Base-by-base conservation (phyloP, 64 coral and sea anemone genomes). In the Acropora tenuis region DNA sequence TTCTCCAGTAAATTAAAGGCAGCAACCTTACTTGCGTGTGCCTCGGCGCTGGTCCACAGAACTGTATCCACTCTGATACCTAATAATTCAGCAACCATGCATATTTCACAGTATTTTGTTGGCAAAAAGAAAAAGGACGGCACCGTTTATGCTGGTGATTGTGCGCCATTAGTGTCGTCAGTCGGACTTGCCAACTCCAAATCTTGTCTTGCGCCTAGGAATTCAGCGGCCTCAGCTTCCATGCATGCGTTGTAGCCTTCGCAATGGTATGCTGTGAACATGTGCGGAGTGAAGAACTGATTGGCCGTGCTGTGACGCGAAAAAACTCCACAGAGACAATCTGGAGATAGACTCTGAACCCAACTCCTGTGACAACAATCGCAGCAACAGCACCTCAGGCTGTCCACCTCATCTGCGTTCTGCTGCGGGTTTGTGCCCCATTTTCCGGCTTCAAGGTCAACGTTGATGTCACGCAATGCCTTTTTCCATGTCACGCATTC, bases 401-500 rank as follows among this genome's bases (percentile, higher is more conserved):
- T 69, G 50, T 92, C 86, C 44, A 96, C 94, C 48, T 96, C 94
- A 0, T 89, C 69, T 3, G 87, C 75, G 20, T 93, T 44, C 16
- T 90, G 75, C 67, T 75, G 59, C 5, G 95, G 95, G 19, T 91
- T 88, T 50, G 20, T n/a, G n/a, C 95, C 95, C 95, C 95, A 96
- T 73, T 69, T 59, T 1, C 48, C 81, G 3, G 69, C 63, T 87
- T 87, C 69, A 87, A 83, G 52, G 75, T 59, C 47, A 75, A 96
- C 30, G 17, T 69, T 86, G 48, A 52, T 86, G 50, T 91, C 86
- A 4, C 58, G 72, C 94, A 89, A 95, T 8, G 67, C 92, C 4
- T 71, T 40, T 48, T 5, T 82, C 52, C 30, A 30, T 30, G 30
- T 30, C 30, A 30, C 30, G 30, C 30, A 30, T 30, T 30, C 30